Percentiles rank a stretch among this genome's conserved stretches.
These are phyloP conservation scores for Rousettus leschenaultii DNA, from an alignment of 2,113 vertebrate species.

Conservation along the genomic window DNA sequence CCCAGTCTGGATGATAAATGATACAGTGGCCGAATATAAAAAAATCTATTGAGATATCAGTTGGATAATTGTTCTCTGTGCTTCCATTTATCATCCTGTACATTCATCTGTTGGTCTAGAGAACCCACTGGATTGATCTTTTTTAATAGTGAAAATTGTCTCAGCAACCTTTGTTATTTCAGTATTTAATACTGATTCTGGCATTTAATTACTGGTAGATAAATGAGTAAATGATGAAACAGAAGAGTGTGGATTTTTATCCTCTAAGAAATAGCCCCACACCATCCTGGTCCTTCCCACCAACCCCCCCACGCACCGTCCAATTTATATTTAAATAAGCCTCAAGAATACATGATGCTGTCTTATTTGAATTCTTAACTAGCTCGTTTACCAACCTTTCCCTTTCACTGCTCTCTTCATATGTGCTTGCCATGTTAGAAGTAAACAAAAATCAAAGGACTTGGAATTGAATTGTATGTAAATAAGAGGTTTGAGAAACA, in stretches of 20 bases:
- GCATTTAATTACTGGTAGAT: not conserved
- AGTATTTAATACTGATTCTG: not conserved
- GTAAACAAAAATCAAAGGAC: not conserved
- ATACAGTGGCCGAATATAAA: not conserved
- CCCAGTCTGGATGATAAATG: not conserved
- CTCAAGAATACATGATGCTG: constrained; percentile 8
- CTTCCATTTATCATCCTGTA: not conserved
- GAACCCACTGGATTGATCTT: not conserved
- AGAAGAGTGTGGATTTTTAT: not conserved
- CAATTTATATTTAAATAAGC: constrained; percentile 17
- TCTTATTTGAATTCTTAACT: not conserved
- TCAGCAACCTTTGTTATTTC: constrained; percentile 6
- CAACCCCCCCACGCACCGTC: no score
- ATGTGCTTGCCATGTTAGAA: not conserved
- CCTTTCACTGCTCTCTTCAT: not conserved
- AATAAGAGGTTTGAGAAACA: not conserved
- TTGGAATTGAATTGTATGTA: not conserved
- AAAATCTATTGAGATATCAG: not conserved
- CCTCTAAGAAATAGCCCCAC: not conserved
- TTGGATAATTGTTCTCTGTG: not conserved
- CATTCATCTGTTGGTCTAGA: not conserved
- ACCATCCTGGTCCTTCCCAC: not conserved
- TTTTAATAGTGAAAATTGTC: not conserved
- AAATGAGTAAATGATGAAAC: not conserved
- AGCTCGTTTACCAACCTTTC: not conserved